Evolutionary conservation across 2,113 vertebrate species (phyloP).

Genomic region (Otocyon megalotis): DNA sequence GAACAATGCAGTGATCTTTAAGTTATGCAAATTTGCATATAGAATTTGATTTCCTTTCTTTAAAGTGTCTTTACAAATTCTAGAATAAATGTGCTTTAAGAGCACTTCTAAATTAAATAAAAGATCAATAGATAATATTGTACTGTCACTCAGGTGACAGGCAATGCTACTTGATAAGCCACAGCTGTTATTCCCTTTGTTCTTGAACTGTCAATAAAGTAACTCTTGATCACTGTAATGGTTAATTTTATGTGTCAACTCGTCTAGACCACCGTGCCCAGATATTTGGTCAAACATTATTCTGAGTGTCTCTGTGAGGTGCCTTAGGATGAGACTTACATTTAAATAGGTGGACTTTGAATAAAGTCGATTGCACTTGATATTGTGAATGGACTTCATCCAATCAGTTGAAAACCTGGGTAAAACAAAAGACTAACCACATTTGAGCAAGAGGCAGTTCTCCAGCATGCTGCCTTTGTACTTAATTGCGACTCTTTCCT

Average conservation of each 20-base stretch:
- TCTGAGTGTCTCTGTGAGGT: background rate
- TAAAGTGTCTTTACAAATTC: background rate
- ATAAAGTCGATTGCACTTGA: background rate
- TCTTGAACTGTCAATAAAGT: background rate
- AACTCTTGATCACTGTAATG: background rate
- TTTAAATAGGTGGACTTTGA: background rate
- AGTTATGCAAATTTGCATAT: background rate
- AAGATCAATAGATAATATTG: constrained; percentile 8
- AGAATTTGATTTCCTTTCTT: background rate
- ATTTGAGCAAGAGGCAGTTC: background rate
- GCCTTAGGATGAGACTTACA: background rate
- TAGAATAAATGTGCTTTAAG: background rate
- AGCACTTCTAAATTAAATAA: background rate
- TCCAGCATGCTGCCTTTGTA: background rate
- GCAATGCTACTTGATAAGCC: background rate
- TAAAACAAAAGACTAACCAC: background rate
- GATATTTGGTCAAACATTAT: background rate
- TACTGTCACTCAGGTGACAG: background rate
- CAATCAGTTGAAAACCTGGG: background rate
- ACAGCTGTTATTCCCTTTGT: background rate
- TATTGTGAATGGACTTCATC: background rate
- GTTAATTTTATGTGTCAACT: background rate
- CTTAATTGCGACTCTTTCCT: background rate
- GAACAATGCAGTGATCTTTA: background rate
- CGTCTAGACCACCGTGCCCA: background rate